These are phyloP conservation scores for Pluvianellus socialis DNA, from an alignment of 2,113 vertebrate species.

Conservation along the genomic window DNA sequence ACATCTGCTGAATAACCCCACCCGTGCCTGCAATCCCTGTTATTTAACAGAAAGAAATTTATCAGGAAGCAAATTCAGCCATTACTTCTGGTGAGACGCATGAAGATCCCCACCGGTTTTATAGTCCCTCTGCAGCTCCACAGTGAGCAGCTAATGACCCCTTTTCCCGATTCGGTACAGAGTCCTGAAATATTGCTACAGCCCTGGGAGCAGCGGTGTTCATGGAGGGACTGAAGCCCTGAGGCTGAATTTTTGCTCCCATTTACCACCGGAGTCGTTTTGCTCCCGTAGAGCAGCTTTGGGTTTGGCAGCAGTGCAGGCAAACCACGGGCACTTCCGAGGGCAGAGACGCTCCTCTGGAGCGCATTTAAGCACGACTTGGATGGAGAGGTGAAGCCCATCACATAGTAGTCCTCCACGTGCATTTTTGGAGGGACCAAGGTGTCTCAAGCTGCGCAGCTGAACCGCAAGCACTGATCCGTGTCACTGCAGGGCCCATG, in stretches of 20 bases:
- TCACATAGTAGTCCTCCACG: accelerated
- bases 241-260: background rate
- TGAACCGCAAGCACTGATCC: background rate
- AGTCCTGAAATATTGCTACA: background rate
- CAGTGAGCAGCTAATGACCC: background rate
- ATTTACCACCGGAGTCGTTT: background rate
- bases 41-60: background rate
- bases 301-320: accelerated
- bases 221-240: accelerated
- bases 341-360: background rate
- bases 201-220: accelerated
- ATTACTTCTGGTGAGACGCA: background rate
- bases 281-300: accelerated
- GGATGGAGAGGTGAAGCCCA: background rate
- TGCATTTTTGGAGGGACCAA: background rate
- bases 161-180: background rate
- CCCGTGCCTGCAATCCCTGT: background rate
- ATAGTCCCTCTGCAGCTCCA: background rate
- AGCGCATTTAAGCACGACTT: accelerated
- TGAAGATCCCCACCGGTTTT: background rate
- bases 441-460: accelerated
- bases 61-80: background rate
- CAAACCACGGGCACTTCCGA: accelerated
- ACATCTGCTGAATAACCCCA: background rate
- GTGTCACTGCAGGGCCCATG: accelerated